Evolutionary conservation across 2,888 invertebrate species (phyloP), one percentile per base, ranked within the genome.

Genomic region (Mechanitis mazaeus): DNA sequence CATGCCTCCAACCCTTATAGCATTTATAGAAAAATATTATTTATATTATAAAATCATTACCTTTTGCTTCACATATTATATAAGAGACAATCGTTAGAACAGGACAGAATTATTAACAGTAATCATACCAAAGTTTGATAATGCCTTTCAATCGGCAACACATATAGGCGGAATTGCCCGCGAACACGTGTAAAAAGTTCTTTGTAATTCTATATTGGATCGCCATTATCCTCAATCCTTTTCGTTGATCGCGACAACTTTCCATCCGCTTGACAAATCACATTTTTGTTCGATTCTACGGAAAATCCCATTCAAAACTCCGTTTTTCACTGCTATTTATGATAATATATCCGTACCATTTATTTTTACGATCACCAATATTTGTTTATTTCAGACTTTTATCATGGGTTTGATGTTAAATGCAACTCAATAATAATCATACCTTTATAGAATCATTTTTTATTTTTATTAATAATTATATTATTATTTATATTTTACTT

Each of bases 151-250:
- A 31, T 28, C 50, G 7, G 11, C 31, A 1, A 9, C 9, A 50
- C 31, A 50, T 20, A 20, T 20, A 20, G 20, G 20, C 20, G 20
- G 54, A 54, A 46, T 58, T 20, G 28, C 11, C 54, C 42, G 33
- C 47, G 56, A 12, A 55, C 59, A 58, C 56, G 50, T 57, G n/a
- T 59, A 38, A 38, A 31, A 55, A 57, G 55, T 59, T 56, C 33
- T 38, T 55, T 55, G 60, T 59, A 45, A 58, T 57, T 57, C 31
- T 59, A 58, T 57, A 62, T 58, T 57, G 59, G 62, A 60, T 59
- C 54, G 42, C 55, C 54, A 59, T 65, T 65, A 67, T 59, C 60
- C 61, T 53, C 63, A 54, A 61, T 64, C 61, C 61, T 46, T 63
- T 63, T 61, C 63, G 54, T 59, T 58, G 54, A 61, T 64, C 42